A percentile compares a stretch with the other conserved stretches of the same genome.
These are phyloP conservation scores for Prionace glauca DNA, from an alignment of 2,797 vertebrate genomes.

Conservation along the genomic window DNA sequence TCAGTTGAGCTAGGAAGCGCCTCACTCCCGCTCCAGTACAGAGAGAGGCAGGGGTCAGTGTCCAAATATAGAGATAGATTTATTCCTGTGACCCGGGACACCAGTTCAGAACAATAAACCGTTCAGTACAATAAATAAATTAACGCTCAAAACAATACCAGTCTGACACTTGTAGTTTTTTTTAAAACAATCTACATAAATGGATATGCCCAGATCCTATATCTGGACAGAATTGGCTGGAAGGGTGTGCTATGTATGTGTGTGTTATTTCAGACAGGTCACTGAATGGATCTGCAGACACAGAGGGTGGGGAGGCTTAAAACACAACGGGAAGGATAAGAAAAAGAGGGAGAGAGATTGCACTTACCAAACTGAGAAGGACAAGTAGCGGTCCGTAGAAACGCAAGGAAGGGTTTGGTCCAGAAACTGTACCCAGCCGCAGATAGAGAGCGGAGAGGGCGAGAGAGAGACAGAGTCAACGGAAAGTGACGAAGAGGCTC, in stretches of 20 bases:
- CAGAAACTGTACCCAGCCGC: conserved; percentile 12
- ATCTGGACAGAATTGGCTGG: background rate
- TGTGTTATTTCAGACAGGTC: background rate
- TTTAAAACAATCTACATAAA: background rate
- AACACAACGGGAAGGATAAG: background rate
- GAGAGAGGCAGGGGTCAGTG: background rate
- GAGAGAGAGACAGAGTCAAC: background rate
- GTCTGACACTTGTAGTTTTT: background rate
- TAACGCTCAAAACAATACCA: background rate
- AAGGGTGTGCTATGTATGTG: background rate
- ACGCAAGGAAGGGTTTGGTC: background rate
- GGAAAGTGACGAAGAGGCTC: conserved; percentile 1
- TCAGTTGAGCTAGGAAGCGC: background rate
- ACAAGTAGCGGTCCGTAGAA: background rate
- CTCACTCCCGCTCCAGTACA: background rate
- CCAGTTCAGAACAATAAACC: background rate
- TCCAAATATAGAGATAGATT: conserved; percentile 9
- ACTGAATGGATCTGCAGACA: background rate
- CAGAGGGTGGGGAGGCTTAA: background rate
- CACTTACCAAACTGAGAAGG: conserved; percentile 6
- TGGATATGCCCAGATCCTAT: background rate
- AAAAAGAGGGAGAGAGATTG: background rate
- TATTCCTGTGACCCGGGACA: background rate
- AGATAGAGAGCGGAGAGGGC: background rate
- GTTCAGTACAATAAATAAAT: background rate